Evolutionary conservation across 2,888 invertebrate genomes (phyloP).

Genomic region (Melanostoma mellinum): DNA sequence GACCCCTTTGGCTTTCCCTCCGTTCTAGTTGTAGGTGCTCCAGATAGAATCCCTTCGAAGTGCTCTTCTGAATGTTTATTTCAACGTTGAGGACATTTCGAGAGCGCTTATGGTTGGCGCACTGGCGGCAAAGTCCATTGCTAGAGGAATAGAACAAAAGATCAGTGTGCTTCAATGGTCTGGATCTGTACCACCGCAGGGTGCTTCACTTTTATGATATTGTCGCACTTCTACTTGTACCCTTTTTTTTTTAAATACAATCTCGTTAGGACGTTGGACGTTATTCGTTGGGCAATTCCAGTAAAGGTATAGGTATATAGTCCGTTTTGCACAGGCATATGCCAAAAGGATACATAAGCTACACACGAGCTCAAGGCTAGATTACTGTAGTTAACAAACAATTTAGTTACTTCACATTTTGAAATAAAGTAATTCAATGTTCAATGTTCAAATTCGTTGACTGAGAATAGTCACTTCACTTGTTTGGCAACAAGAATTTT

Average conservation of each 20-base stretch:
- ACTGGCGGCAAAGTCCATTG: slow-evolving; percentile 64
- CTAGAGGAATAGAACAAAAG: slow-evolving; percentile 60
- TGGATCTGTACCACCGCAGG: slow-evolving; percentile 53
- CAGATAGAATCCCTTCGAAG: slow-evolving; percentile 68
- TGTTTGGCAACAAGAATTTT: too few relatives aligned
- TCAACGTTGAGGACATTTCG: slow-evolving; percentile 64
- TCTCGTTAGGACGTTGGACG: not conserved
- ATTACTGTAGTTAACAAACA: too few relatives aligned
- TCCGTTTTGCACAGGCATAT: too few relatives aligned
- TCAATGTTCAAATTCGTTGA: too few relatives aligned
- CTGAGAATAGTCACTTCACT: too few relatives aligned
- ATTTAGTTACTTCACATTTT: too few relatives aligned
- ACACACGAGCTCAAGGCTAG: too few relatives aligned
- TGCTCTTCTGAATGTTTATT: slow-evolving; percentile 71
- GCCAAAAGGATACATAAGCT: too few relatives aligned
- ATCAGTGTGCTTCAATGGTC: slow-evolving; percentile 58
- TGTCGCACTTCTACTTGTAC: slow-evolving; percentile 54
- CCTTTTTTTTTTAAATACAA: slow-evolving; percentile 5
- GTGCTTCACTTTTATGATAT: slow-evolving; percentile 66
- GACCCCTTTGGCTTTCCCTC: not conserved
- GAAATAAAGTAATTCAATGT: too few relatives aligned
- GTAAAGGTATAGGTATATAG: not conserved
- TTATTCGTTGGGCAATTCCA: slow-evolving; percentile 44
- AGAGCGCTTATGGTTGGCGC: slow-evolving; percentile 63
- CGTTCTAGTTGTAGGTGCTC: slow-evolving; percentile 48